phyloP scores from a whole-genome alignment of 2,888 invertebrate genomes.

The Eupeodes luniger region DNA sequence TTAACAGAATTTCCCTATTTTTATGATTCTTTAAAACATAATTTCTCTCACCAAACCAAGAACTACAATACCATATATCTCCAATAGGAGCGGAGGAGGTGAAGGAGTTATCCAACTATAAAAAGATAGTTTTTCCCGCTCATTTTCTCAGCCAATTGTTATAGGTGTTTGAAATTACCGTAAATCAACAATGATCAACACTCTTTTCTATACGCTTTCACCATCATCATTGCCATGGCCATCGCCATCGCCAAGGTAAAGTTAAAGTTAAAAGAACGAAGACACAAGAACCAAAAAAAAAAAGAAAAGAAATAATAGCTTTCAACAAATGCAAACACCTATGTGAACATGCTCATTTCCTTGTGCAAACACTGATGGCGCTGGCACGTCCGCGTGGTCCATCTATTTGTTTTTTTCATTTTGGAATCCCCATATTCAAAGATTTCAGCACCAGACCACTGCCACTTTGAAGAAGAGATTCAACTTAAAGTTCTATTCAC shows the following conservation, averaged over 20 bases:
- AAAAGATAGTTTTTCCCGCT: constrained; percentile 23
- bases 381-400: constrained; percentile 59
- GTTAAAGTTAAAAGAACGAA: neutral
- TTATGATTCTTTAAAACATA: neutral
- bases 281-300: constrained; percentile 26
- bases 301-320: constrained; percentile 50
- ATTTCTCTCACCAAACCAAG: neutral
- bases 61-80: constrained; percentile 9
- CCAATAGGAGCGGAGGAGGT: neutral
- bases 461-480: neutral
- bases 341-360: constrained; percentile 67
- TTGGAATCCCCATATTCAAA: constrained; percentile 60
- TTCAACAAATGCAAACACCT: constrained; percentile 61
- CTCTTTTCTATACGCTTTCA: neutral
- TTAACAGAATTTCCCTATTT: constrained; percentile 2
- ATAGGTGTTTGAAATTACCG: constrained; percentile 73
- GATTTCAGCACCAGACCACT: neutral
- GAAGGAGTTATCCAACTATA: too few relatives aligned
- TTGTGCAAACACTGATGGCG: constrained; percentile 68
- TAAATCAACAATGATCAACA: constrained; percentile 56
- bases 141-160: constrained; percentile 67
- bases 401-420: constrained; percentile 44
- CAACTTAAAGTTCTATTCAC: constrained; percentile 11
- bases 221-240: too few relatives aligned
- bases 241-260: neutral